Percentiles rank a stretch among this genome's conserved stretches.
Conservation (phyloP, 53 echinoderm and acorn worm species). For the Temnopleurus reevesii region DNA sequence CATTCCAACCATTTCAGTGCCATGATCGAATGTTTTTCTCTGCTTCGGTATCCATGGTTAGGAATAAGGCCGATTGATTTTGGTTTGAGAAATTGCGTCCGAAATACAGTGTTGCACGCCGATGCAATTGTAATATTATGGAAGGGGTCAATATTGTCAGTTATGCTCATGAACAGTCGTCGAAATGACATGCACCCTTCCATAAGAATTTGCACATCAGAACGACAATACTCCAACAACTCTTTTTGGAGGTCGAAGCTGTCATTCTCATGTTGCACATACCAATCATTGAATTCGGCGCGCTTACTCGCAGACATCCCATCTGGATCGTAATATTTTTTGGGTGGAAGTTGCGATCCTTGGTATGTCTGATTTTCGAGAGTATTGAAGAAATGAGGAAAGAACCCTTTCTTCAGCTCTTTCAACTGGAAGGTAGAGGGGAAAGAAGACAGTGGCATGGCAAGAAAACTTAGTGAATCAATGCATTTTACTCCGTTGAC, state of each 20-base stretch:
- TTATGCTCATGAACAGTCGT: constrained; percentile 40
- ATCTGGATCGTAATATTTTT: not conserved
- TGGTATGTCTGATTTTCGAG: not conserved
- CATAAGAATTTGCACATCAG: constrained; percentile 61
- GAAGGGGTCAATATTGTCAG: constrained; percentile 41
- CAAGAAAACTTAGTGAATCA: constrained; percentile 68
- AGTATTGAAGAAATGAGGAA: constrained; percentile 53
- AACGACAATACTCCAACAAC: constrained; percentile 57
- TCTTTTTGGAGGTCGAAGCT: constrained; percentile 59
- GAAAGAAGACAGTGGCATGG: constrained; percentile 63
- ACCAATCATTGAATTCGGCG: constrained; percentile 5
- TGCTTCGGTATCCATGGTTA: not conserved
- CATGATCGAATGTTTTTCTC: not conserved
- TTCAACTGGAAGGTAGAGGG: constrained; percentile 39
- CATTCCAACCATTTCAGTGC: constrained; percentile 45
- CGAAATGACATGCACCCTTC: constrained; percentile 48
- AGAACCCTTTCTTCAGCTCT: constrained; percentile 54
- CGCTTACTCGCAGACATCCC: constrained; percentile 22
- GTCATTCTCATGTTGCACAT: not conserved
- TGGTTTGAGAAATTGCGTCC: not conserved
- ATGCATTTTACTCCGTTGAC: constrained; percentile 44
- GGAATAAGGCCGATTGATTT: constrained; percentile 41
- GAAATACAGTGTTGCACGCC: not conserved
- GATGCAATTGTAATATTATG: constrained; percentile 33
- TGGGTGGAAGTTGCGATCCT: not conserved